A percentile compares a stretch with the other conserved stretches of the same genome.
Conservation (phyloP, 2,797 vertebrate genomes). For the Smutsia temminckii region DNA sequence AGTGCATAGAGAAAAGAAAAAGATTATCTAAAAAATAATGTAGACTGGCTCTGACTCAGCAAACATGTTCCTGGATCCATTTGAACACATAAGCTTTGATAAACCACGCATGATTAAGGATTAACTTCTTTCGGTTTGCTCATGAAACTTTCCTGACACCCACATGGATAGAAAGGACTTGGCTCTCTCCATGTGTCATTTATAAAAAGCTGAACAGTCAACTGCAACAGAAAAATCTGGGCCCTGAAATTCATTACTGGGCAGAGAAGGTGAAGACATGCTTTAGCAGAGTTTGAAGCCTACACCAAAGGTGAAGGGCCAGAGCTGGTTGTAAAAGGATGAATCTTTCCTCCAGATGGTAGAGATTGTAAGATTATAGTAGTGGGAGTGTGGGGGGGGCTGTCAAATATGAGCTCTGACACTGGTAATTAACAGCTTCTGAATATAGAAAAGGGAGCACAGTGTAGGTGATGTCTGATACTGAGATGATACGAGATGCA, state of each 20-base stretch:
- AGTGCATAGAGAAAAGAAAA: neutral
- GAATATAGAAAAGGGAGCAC: neutral
- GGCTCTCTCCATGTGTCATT: neutral
- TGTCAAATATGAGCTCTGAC: conserved; percentile 8
- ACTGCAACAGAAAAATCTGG: conserved; percentile 38
- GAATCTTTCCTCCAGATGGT: neutral
- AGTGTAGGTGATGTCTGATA: neutral
- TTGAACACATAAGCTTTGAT: neutral
- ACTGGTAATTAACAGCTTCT: conserved; percentile 50
- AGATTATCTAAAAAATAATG: neutral
- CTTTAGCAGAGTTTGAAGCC: conserved; percentile 56
- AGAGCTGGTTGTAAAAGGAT: neutral
- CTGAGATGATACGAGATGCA: conserved; percentile 39
- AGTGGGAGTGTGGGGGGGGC: conserved; percentile 47
- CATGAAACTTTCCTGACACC: neutral
- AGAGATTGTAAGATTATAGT: conserved; percentile 48
- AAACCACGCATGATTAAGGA: neutral
- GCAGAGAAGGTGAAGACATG: neutral
- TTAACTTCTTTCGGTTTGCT: neutral
- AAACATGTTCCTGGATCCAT: neutral
- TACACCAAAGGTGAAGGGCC: neutral
- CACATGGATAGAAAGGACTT: neutral
- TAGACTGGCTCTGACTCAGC: neutral
- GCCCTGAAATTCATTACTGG: conserved; percentile 32
- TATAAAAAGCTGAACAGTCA: conserved; percentile 57